Evolutionary conservation across 2,888 invertebrate genomes (phyloP), one percentile per base, ranked within the genome.

Genomic region (Erebia palarica): DNA sequence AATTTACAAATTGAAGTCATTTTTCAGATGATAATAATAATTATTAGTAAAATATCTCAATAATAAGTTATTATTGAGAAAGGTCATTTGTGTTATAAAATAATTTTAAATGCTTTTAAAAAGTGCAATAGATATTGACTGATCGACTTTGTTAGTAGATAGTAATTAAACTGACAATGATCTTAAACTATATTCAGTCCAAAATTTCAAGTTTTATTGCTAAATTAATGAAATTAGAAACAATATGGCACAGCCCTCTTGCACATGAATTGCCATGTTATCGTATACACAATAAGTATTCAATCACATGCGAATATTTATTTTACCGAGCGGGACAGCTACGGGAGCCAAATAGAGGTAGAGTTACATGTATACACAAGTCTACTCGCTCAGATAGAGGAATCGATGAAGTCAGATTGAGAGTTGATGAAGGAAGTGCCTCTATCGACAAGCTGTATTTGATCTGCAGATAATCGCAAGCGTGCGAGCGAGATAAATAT

Each of bases 181-280:
- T 85, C 90, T 90, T 90, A 91, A 63, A 83, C 86, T 87, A 90
- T 89, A 89, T 82, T 91, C 92, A 92, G 92, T 92, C 92, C 87
- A 86, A 58, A 74, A 68, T 58, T 86, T 86, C 85, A 85, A 44
- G 82, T 84, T 85, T 85, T 86, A 88, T 85, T 81, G 84, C 84
- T 87, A 87, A 82, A 85, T 27, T 36, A 7, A 36, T 78, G 82
- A 81, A 81, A 82, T 80, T 78, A 78, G 78, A 84, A 80, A 80
- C 66, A 75, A 76, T 76, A 75, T 71, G 73, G 68, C 75, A 74
- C 77, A 76, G 74, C 60, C 77, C 69, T 69, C 69, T 63, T 55
- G 64, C 36, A 58, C 53, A 66, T 47, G 60, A 66, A 14, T 69
- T 70, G 66, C 65, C 65, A 71, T 57, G 21, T 73, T 67, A 59